A percentile compares a stretch with the other conserved stretches of the same genome.
These are phyloP conservation scores for Corythoichthys haematopterus DNA, from an alignment of 2,113 vertebrate species.

Conservation along the genomic window DNA sequence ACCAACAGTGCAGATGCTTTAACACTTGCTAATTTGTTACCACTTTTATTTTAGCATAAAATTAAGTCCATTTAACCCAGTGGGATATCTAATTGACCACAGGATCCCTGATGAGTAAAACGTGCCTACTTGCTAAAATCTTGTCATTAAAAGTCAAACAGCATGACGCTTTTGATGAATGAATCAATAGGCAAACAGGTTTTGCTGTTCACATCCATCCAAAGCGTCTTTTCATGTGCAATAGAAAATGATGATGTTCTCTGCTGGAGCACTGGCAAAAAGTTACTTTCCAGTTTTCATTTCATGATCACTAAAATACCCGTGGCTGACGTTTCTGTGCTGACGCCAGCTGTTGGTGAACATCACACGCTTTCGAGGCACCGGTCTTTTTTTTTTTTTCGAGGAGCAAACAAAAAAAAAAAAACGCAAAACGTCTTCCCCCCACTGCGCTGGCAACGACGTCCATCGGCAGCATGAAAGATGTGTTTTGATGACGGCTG, in stretches of 20 bases:
- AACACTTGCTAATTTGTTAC: neutral
- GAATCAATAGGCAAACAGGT: neutral
- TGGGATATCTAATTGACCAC: neutral
- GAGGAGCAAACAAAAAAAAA: conserved; percentile 39
- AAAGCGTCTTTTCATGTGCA: neutral
- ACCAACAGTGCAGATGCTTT: neutral
- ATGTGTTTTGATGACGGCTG: conserved; percentile 66
- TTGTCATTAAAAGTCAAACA: neutral
- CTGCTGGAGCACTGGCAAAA: neutral
- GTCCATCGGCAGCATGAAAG: conserved; percentile 51
- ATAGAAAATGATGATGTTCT: neutral
- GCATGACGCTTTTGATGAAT: neutral
- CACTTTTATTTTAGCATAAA: neutral
- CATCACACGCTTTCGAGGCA: conserved; percentile 35
- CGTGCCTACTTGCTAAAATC: neutral
- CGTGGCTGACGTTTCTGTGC: conserved; percentile 20
- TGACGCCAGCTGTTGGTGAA: conserved; percentile 39
- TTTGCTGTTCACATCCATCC: neutral
- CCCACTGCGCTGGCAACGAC: conserved; percentile 40
- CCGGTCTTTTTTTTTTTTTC: conserved; percentile 1
- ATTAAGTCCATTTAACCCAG: neutral
- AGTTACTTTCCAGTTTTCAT: neutral
- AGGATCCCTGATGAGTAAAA: neutral
- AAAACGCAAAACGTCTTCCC: conserved; percentile 15
- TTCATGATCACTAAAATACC: conserved; percentile 10